Conservation (phyloP, 2,797 vertebrate genomes). For the Cyprinodon diabolis region DNA sequence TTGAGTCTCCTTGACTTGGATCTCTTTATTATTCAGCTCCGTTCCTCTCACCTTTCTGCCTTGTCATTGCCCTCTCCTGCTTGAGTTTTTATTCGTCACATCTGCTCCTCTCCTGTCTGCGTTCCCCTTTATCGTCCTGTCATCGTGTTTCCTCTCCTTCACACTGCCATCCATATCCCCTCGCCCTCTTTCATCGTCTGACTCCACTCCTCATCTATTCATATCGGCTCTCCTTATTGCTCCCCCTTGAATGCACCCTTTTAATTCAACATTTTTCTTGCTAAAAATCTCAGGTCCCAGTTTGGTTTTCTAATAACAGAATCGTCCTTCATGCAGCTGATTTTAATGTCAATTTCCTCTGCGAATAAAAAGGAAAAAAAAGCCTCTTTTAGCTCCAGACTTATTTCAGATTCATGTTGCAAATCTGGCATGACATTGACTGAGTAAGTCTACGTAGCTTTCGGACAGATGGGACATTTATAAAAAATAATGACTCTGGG, state of each 20-base stretch:
- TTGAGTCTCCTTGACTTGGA: slow-evolving; percentile 42
- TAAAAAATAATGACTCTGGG: background rate
- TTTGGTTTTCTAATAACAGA: background rate
- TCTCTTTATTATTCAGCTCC: slow-evolving; percentile 50
- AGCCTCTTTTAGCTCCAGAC: background rate
- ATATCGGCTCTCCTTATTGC: slow-evolving; percentile 21
- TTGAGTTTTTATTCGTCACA: slow-evolving; percentile 59
- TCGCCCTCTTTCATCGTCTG: slow-evolving; percentile 1
- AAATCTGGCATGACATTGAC: background rate
- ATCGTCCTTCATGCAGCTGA: background rate
- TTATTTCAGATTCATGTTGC: background rate
- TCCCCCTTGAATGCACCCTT: slow-evolving; percentile 1
- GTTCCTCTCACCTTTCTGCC: slow-evolving; percentile 53
- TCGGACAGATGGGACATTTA: background rate
- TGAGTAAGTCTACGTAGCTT: background rate
- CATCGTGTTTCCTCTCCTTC: slow-evolving; percentile 21
- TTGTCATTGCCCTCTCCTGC: slow-evolving; percentile 48
- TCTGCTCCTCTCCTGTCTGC: slow-evolving; percentile 27
- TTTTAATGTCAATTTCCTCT: background rate
- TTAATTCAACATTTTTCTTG: slow-evolving; percentile 9
- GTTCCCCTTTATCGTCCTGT: slow-evolving; percentile 20
- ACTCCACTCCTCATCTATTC: slow-evolving; percentile 39
- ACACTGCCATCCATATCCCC: slow-evolving; percentile 8
- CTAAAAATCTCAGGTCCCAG: slow-evolving; percentile 2
- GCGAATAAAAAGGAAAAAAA: background rate